phyloP scores from a whole-genome alignment of 2,888 invertebrate species.

The Julus scandinavius region DNA sequence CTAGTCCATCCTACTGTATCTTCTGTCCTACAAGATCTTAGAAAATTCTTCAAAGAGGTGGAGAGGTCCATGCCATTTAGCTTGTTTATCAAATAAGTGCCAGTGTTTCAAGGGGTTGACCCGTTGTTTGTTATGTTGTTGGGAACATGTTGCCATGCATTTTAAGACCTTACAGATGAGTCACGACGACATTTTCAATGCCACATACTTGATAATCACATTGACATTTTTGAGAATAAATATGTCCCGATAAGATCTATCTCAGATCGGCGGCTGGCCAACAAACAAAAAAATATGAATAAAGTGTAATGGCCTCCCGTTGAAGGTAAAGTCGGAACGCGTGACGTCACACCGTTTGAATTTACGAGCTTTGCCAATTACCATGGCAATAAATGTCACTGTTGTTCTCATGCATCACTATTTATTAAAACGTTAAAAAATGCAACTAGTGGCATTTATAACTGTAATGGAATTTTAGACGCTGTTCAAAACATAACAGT shows the following conservation, averaged over 20 bases:
- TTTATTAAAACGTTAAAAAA: conserved; percentile 10
- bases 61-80: neutral
- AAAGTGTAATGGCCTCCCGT: neutral
- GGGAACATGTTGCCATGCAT: neutral
- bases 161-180: neutral
- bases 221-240: neutral
- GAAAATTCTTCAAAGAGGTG: neutral
- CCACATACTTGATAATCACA: neutral
- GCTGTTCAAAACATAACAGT: neutral
- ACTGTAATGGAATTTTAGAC: neutral
- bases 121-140: neutral
- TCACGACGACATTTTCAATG: conserved; percentile 16
- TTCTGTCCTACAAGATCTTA: neutral
- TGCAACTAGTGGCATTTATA: conserved; percentile 11
- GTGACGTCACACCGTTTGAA: neutral
- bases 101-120: neutral
- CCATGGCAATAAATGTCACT: conserved; percentile 11
- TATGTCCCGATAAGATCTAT: neutral
- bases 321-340: neutral
- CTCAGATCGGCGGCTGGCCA: neutral
- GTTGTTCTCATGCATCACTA: neutral
- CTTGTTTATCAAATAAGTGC: neutral
- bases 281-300: conserved; percentile 32
- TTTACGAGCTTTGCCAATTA: conserved; percentile 29
- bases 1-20: neutral